A percentile compares a stretch with the other conserved stretches of the same genome.
phyloP scores from a whole-genome alignment of 2,113 vertebrate genomes.

The Heliornis fulica region DNA sequence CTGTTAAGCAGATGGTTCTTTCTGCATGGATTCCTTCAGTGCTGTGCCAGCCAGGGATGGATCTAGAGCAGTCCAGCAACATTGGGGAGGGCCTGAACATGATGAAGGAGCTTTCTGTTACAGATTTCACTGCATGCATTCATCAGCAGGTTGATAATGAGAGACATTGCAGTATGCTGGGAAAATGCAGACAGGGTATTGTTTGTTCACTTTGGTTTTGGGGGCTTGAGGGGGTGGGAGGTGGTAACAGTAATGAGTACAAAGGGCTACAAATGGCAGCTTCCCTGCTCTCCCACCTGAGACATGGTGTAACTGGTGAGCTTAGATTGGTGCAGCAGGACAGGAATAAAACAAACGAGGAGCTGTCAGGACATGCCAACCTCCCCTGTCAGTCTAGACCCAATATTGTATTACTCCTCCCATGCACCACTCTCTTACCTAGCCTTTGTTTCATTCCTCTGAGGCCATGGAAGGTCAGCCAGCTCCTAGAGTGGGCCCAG shows the following conservation, averaged over 20 bases:
- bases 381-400: not conserved
- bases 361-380: not conserved
- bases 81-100: not conserved
- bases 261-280: not conserved
- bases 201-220: not conserved
- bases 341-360: not conserved
- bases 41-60: not conserved
- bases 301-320: not conserved
- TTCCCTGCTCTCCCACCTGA: not conserved
- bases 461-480: not conserved
- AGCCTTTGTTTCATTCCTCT: not conserved
- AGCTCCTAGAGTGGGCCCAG: not conserved
- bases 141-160: not conserved
- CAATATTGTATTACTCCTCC: not conserved
- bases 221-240: accelerated
- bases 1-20: not conserved
- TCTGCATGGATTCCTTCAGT: not conserved
- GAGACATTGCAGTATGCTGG: not conserved
- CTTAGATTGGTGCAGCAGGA: not conserved
- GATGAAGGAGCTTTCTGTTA: not conserved
- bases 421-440: not conserved
- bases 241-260: too few species aligned
- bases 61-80: not conserved
- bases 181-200: not conserved
- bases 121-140: not conserved